These are phyloP conservation scores for Ranitomeya imitator DNA, from an alignment of 2,113 vertebrate species.

Conservation along the genomic window DNA sequence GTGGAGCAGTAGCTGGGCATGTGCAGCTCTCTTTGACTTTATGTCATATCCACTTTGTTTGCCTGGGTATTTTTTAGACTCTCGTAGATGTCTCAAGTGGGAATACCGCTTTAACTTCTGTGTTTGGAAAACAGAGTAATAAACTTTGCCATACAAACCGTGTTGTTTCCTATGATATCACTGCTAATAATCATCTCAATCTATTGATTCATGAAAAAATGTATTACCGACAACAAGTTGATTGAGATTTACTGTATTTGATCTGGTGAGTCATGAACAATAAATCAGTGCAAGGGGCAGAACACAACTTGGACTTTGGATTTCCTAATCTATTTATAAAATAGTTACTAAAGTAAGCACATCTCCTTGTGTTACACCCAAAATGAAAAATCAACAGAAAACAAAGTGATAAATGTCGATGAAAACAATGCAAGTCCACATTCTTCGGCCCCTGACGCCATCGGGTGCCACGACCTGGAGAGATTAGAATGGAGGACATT, in stretches of 20 bases:
- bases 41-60: too few relatives aligned
- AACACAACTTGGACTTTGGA: background rate
- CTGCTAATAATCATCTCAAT: background rate
- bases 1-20: too few relatives aligned
- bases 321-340: background rate
- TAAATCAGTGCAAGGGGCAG: background rate
- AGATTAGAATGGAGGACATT: too few relatives aligned
- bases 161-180: background rate
- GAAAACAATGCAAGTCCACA: too few relatives aligned
- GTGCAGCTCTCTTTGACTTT: too few relatives aligned
- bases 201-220: background rate
- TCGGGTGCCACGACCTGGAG: too few relatives aligned
- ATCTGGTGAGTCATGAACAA: constrained; percentile 7
- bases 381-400: background rate
- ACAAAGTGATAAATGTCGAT: background rate
- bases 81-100: too few relatives aligned
- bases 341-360: background rate
- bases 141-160: background rate
- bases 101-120: background rate
- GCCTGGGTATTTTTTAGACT: too few relatives aligned
- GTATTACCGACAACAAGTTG: background rate
- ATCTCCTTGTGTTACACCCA: background rate
- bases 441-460: too few relatives aligned
- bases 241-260: background rate
- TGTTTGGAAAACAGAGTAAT: background rate